A percentile compares a stretch with the other conserved stretches of the same genome.
These are phyloP conservation scores for Trichoplax adhaerens DNA, from an alignment of 37 sponge, comb jelly and placozoan species.

Conservation along the genomic window DNA sequence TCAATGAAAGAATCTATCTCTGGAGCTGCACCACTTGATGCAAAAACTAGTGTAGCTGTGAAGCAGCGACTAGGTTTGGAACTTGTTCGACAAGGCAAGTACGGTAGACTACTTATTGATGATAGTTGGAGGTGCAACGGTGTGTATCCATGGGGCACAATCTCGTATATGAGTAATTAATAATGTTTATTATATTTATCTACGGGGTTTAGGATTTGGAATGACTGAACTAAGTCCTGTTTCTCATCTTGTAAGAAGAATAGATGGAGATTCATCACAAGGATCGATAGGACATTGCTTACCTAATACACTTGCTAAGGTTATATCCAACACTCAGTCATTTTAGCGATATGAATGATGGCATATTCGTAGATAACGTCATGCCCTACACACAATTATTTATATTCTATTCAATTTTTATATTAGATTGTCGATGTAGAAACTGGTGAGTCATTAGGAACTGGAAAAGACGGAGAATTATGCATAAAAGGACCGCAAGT, in stretches of 20 bases:
- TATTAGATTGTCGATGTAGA: slow-evolving; percentile 23
- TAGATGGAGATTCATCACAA: slow-evolving; percentile 8
- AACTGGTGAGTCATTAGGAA: slow-evolving; percentile 17
- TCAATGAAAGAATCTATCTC: slow-evolving; percentile 22
- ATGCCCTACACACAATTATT: too few species aligned
- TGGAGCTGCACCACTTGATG: slow-evolving; percentile 74
- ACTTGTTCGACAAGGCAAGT: too few species aligned
- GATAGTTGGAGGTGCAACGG: too few species aligned
- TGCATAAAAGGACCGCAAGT: slow-evolving; percentile 57
- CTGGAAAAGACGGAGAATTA: slow-evolving; percentile 46
- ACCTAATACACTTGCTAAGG: slow-evolving; percentile 22
- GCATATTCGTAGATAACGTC: too few species aligned
- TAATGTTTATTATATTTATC: too few species aligned
- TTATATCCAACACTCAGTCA: not conserved
- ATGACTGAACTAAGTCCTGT: slow-evolving; percentile 67
- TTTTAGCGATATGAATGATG: too few species aligned
- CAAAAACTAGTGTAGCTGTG: slow-evolving; percentile 26
- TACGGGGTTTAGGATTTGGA: slow-evolving; percentile 31
- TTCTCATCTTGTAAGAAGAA: slow-evolving; percentile 14
- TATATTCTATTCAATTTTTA: too few species aligned
- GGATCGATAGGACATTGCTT: slow-evolving; percentile 39
- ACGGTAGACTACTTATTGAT: too few species aligned
- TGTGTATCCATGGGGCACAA: too few species aligned
- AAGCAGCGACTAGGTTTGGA: too few species aligned
- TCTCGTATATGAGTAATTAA: too few species aligned